phyloP scores from a whole-genome alignment of 1,140 invertebrate species.

The Trichogramma pretiosum region DNA sequence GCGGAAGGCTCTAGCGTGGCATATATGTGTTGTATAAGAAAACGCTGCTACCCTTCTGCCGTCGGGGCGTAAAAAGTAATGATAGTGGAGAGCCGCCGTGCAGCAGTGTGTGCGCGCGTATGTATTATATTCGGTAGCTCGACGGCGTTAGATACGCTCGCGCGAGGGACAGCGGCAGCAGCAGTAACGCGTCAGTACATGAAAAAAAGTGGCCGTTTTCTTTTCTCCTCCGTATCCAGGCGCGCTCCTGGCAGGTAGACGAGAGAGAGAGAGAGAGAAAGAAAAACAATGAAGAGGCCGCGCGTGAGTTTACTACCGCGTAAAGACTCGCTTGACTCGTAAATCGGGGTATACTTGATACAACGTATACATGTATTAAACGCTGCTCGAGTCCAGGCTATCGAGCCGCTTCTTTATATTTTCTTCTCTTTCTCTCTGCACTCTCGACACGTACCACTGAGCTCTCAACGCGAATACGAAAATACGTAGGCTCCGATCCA shows the following conservation, averaged over 20 bases:
- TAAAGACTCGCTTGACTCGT: constrained; percentile 26
- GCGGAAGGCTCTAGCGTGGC: no score
- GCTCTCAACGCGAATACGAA: constrained; percentile 3
- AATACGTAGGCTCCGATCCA: no score
- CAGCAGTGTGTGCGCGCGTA: neutral
- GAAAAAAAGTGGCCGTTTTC: constrained; percentile 1
- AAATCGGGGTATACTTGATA: constrained; percentile 7
- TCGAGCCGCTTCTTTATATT: constrained; percentile 2
- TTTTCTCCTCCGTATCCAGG: neutral
- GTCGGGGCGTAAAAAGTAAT: constrained; percentile 34
- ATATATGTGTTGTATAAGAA: no score
- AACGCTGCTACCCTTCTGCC: no score
- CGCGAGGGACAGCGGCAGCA: neutral
- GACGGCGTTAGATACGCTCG: constrained; percentile 26
- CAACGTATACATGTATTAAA: no score
- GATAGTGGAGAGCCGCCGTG: constrained; percentile 33
- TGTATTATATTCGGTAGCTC: constrained; percentile 9
- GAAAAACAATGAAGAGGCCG: constrained; percentile 23
- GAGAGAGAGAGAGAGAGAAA: constrained; percentile 17
- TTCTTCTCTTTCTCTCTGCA: neutral
- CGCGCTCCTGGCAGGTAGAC: neutral
- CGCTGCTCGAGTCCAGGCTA: constrained; percentile 1
- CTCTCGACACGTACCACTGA: neutral
- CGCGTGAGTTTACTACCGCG: constrained; percentile 34
- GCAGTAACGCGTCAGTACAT: constrained; percentile 2